These are phyloP conservation scores for Heliconius eleuchia DNA, from an alignment of 1,140 invertebrate species.

Conservation along the genomic window DNA sequence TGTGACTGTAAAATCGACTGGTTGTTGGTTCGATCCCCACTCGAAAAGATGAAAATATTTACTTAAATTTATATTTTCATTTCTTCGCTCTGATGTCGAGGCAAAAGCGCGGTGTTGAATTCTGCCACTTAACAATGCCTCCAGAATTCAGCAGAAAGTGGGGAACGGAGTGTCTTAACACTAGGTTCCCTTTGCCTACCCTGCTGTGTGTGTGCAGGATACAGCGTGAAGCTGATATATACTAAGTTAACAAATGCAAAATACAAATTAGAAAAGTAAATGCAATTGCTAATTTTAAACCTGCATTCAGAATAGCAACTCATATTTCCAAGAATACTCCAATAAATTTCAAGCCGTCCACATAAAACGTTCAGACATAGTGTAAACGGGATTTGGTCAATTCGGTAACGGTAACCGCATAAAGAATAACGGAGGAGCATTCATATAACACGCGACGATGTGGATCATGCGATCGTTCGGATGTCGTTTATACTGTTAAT, in stretches of 20 bases:
- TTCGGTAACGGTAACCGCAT: constrained; percentile 56
- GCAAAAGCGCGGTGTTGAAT: too few species aligned
- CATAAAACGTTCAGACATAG: constrained; percentile 24
- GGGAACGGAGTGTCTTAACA: too few species aligned
- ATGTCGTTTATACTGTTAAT: constrained; percentile 36
- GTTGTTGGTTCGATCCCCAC: too few species aligned
- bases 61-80: too few species aligned
- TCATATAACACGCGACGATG: constrained; percentile 53
- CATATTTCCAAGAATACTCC: constrained; percentile 4
- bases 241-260: neutral
- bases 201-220: too few species aligned
- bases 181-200: too few species aligned
- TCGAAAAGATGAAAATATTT: too few species aligned
- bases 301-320: neutral
- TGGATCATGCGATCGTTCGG: constrained; percentile 45
- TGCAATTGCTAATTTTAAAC: neutral
- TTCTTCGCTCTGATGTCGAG: too few species aligned
- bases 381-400: constrained; percentile 48
- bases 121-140: too few species aligned
- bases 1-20: too few species aligned
- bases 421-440: constrained; percentile 49
- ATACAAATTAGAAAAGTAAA: neutral
- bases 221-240: neutral
- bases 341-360: constrained; percentile 16
- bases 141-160: too few species aligned